Percentiles rank a stretch among this genome's conserved stretches.
phyloP scores from a whole-genome alignment of 2,888 invertebrate species.

The Melanchra persicariae region DNA sequence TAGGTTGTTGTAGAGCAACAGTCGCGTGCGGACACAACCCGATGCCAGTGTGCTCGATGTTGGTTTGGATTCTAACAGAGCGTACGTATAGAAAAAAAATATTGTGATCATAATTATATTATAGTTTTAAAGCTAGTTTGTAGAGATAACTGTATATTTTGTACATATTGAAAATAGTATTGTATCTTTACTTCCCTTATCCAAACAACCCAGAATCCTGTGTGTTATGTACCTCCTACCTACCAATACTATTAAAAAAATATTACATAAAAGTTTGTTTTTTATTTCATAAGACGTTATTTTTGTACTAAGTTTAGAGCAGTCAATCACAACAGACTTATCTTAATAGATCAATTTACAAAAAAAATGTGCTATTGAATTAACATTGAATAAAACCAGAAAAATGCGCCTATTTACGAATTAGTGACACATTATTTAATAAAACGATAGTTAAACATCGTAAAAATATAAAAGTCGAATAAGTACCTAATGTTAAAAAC shows the following conservation, averaged over 20 bases:
- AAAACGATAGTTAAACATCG: too few relatives aligned
- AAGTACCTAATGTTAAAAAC: too few relatives aligned
- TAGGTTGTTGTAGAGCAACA: conserved; percentile 82
- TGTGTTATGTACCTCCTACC: conserved; percentile 91
- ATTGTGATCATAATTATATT: conserved; percentile 91
- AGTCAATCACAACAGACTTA: too few relatives aligned
- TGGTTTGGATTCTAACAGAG: conserved; percentile 81
- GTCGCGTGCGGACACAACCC: conserved; percentile 77
- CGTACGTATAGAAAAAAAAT: conserved; percentile 88
- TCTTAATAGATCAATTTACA: too few relatives aligned
- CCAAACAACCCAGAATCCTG: conserved; percentile 90
- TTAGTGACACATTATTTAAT: too few relatives aligned
- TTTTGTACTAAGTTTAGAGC: too few relatives aligned
- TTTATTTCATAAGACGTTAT: conserved; percentile 58
- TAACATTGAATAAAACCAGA: too few relatives aligned
- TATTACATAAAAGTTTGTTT: conserved; percentile 87
- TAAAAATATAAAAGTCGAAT: too few relatives aligned
- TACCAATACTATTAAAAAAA: conserved; percentile 92
- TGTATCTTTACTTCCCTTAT: conserved; percentile 91
- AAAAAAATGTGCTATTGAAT: too few relatives aligned
- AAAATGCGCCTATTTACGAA: too few relatives aligned
- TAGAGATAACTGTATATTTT: conserved; percentile 90
- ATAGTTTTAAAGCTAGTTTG: conserved; percentile 88
- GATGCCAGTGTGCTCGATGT: conserved; percentile 72
- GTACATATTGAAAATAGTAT: conserved; percentile 91